Evolutionary conservation across 2,113 vertebrate genomes (phyloP).

Genomic region (Tinamus guttatus): DNA sequence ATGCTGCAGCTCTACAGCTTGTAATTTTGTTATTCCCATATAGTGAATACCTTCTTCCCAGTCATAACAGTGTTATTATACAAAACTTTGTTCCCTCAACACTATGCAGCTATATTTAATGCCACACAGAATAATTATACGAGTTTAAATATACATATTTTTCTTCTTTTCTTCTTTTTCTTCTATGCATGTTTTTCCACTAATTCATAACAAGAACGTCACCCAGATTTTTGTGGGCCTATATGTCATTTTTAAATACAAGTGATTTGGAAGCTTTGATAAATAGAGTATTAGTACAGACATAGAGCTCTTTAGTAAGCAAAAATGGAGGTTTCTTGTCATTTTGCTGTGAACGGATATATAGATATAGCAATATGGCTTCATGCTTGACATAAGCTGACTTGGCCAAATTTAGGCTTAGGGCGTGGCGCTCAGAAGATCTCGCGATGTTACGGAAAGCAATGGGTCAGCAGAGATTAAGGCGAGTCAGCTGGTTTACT

Average conservation of each 20-base stretch:
- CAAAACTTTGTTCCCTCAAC: background rate
- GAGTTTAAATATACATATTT: background rate
- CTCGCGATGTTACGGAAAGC: too few species aligned
- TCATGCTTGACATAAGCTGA: too few species aligned
- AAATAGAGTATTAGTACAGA: background rate
- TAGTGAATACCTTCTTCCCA: background rate
- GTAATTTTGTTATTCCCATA: background rate
- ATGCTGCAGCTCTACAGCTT: background rate
- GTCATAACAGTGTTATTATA: background rate
- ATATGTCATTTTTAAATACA: background rate
- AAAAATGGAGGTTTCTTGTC: background rate
- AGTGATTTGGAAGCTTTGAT: background rate
- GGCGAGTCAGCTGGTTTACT: too few species aligned
- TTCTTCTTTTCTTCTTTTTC: background rate
- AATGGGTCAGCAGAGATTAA: too few species aligned
- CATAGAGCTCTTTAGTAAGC: background rate
- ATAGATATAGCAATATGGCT: too few species aligned
- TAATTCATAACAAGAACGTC: background rate
- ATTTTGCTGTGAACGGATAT: too few species aligned
- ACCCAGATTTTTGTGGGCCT: background rate
- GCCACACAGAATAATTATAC: background rate
- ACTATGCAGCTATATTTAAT: background rate
- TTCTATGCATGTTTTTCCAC: background rate
- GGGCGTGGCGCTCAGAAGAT: too few species aligned
- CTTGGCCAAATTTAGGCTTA: too few species aligned